phyloP scores from a whole-genome alignment of 2,113 vertebrate genomes.

The Theristicus caerulescens region DNA sequence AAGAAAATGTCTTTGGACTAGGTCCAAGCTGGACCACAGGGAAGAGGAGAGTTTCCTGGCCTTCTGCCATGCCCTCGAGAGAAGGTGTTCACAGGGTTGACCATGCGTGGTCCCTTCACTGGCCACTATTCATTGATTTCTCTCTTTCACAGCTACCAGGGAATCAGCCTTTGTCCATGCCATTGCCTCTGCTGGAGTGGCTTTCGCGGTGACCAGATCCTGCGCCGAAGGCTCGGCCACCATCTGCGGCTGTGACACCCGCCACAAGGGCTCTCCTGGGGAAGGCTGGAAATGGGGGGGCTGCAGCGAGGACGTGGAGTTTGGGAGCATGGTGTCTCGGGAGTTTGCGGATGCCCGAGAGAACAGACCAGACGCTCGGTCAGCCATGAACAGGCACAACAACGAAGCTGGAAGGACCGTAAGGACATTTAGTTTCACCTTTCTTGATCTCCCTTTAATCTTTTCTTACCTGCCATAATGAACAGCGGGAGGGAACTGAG shows the following conservation, averaged over 20 bases:
- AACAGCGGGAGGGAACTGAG: not conserved
- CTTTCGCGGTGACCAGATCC: conserved; percentile 91
- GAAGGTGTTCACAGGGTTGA: not conserved
- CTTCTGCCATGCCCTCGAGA: not conserved
- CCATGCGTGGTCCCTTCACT: not conserved
- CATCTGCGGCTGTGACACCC: conserved; percentile 93
- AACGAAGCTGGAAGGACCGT: conserved; percentile 95
- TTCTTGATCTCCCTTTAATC: fast-evolving
- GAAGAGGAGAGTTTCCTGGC: not conserved
- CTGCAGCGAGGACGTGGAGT: conserved; percentile 96
- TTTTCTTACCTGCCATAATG: not conserved
- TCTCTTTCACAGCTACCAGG: conserved; percentile 84
- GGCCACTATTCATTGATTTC: not conserved
- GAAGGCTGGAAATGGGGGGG: conserved; percentile 99
- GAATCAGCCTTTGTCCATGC: conserved; percentile 97
- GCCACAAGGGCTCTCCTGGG: conserved; percentile 89
- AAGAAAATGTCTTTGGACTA: not conserved
- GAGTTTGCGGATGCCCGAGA: conserved; percentile 95
- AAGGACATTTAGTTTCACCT: not conserved
- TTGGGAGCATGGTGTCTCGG: conserved; percentile 95
- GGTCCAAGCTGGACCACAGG: not conserved
- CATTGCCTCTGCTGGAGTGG: conserved; percentile 93
- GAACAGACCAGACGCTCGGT: conserved; percentile 93
- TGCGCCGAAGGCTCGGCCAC: conserved; percentile 90
- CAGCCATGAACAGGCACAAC: conserved; percentile 98